Evolutionary conservation across 2,888 invertebrate species (phyloP), one percentile per base, ranked within the genome.

Genomic region (Aplocera efformata): DNA sequence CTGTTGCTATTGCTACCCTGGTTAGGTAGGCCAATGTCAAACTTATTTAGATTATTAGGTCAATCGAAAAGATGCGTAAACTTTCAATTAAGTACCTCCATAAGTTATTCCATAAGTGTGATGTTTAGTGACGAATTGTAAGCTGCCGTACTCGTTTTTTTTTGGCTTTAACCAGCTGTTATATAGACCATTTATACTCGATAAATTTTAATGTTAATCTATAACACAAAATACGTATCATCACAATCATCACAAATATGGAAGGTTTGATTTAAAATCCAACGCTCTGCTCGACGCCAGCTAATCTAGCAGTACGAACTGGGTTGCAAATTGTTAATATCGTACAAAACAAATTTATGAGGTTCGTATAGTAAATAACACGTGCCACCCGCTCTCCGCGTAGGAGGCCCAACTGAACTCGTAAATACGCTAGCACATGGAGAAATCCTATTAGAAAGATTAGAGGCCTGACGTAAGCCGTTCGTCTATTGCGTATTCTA

Each of bases 371-470:
- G 45, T 42, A 58, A 60, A 63, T 64, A 67, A 66, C 74, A 73
- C 73, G 70, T 73, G 76, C 57, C 63, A 42, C 43, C 43, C 13
- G 42, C 42, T 32, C 34, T n/a, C 42, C 25, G 60, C 62, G 66
- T 61, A 58, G 60, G 63, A 53, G 58, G 49, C 34, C 33, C 29
- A 22, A 45, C 49, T 47, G 51, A 54, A 56, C 55, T 56, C 54
- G 46, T 48, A 58, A 56, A 56, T 48, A 53, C 54, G 50, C 53
- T 48, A 59, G 56, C 54, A 57, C 53, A 60, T 60, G 57, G 58
- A 56, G 54, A 67, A 68, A 72, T 68, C 66, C 56, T 66, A 68
- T 67, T 67, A 64, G 53, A 55, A 56, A 61, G 56, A 67, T 66
- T 60, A 62, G 55, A 52, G 50, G 42, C 39, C 47, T 67, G 65